Percentiles rank a stretch among this genome's conserved stretches.
These are phyloP conservation scores for Novumbra hubbsi DNA, from an alignment of 2,797 vertebrate genomes.

Conservation along the genomic window DNA sequence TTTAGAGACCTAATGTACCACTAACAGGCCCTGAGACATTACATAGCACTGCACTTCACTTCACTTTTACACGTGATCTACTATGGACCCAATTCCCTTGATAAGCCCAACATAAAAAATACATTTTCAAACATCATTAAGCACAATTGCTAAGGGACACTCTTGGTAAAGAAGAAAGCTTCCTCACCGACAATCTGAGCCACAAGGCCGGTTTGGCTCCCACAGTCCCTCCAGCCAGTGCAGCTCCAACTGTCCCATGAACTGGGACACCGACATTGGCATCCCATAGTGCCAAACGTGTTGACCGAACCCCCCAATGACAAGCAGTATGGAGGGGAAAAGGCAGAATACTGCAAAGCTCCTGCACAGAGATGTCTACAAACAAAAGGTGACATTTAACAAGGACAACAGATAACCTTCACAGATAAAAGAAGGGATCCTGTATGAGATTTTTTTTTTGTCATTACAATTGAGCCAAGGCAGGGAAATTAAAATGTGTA, in stretches of 20 bases:
- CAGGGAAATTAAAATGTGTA: too few relatives aligned
- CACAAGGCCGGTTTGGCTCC: slow-evolving; percentile 57
- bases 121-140: not conserved
- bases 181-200: slow-evolving; percentile 73
- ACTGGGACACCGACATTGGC: slow-evolving; percentile 62
- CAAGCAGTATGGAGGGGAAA: slow-evolving; percentile 62
- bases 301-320: slow-evolving; percentile 63
- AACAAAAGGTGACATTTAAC: slow-evolving; percentile 4
- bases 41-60: too few relatives aligned
- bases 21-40: too few relatives aligned
- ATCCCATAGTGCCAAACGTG: slow-evolving; percentile 73
- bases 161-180: not conserved
- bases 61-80: too few relatives aligned
- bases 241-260: slow-evolving; percentile 68
- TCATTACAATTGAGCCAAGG: not conserved
- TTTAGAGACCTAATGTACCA: too few relatives aligned
- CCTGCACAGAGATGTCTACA: slow-evolving; percentile 44
- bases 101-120: not conserved
- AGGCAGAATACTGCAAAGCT: slow-evolving; percentile 57
- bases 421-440: not conserved
- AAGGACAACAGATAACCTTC: not conserved
- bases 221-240: slow-evolving; percentile 67
- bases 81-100: too few relatives aligned
- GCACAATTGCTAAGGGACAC: too few relatives aligned
- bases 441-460: not conserved